Percentiles rank a stretch among this genome's conserved stretches.
Evolutionary conservation across 2,113 vertebrate species (phyloP).

Genomic region (Rhinolophus sinicus): DNA sequence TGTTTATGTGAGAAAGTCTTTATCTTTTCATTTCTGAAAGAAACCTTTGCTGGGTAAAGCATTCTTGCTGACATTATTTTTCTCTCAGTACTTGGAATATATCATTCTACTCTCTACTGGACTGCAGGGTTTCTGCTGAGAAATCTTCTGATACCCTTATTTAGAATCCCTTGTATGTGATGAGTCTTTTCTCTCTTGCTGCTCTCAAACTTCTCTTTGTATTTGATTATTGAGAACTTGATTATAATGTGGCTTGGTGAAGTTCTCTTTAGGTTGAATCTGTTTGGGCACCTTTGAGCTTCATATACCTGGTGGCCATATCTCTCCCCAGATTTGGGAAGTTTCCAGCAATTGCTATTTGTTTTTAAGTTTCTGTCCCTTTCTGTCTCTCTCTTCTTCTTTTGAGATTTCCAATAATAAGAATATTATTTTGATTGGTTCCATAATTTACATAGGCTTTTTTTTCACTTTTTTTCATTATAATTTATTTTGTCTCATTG

Average conservation of each 20-base stretch:
- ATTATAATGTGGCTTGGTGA: background rate
- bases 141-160: background rate
- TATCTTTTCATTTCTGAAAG: background rate
- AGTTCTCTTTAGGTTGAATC: background rate
- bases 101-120: background rate
- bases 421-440: background rate
- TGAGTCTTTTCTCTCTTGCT: background rate
- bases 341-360: background rate
- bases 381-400: background rate
- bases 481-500: background rate
- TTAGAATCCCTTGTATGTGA: background rate
- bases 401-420: background rate
- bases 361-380: background rate
- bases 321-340: background rate
- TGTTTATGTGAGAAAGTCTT: background rate
- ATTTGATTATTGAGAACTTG: background rate
- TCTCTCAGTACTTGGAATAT: background rate
- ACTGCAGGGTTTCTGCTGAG: background rate
- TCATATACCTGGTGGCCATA: background rate
- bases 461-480: background rate
- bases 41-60: background rate
- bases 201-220: background rate
- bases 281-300: background rate
- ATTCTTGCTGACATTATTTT: background rate
- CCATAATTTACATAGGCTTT: background rate